A percentile compares a stretch with the other conserved stretches of the same genome.
Evolutionary conservation across 2,888 invertebrate genomes (phyloP).

Genomic region (Parapristionchus giblindavisi): DNA sequence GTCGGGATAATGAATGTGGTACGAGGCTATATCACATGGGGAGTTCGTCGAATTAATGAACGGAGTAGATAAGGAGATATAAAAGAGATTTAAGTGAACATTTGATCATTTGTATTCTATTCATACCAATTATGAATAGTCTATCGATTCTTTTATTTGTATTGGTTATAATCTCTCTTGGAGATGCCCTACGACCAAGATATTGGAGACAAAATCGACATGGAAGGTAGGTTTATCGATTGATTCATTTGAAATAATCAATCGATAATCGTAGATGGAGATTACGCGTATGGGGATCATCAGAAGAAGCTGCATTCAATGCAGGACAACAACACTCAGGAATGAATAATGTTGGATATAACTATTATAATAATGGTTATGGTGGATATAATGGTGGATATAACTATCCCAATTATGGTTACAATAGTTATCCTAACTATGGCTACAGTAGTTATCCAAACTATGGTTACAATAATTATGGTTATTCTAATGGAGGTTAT

Average conservation of each 20-base stretch:
- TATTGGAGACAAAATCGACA: slow-evolving; percentile 22
- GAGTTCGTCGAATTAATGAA: too few relatives aligned
- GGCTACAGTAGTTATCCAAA: too few relatives aligned
- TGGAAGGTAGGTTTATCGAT: slow-evolving; percentile 6
- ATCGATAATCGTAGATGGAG: slow-evolving; percentile 9
- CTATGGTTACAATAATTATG: too few relatives aligned
- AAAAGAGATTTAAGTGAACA: too few relatives aligned
- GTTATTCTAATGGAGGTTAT: too few relatives aligned
- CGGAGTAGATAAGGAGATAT: too few relatives aligned
- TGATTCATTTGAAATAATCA: not conserved
- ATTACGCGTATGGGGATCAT: slow-evolving; percentile 6
- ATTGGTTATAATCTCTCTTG: not conserved
- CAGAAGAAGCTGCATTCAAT: slow-evolving; percentile 16
- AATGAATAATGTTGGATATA: not conserved
- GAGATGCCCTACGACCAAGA: not conserved
- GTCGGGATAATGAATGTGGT: too few relatives aligned
- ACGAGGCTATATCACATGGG: too few relatives aligned
- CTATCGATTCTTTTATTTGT: slow-evolving; percentile 4
- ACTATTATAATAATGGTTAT: slow-evolving; percentile 5
- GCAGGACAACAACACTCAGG: not conserved
- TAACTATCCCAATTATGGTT: too few relatives aligned
- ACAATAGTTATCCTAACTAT: too few relatives aligned
- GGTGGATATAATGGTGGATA: not conserved
- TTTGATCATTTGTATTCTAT: too few relatives aligned
- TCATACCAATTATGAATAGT: not conserved